phyloP scores from a whole-genome alignment of 2,888 invertebrate genomes.

The Eupithecia inturbata region DNA sequence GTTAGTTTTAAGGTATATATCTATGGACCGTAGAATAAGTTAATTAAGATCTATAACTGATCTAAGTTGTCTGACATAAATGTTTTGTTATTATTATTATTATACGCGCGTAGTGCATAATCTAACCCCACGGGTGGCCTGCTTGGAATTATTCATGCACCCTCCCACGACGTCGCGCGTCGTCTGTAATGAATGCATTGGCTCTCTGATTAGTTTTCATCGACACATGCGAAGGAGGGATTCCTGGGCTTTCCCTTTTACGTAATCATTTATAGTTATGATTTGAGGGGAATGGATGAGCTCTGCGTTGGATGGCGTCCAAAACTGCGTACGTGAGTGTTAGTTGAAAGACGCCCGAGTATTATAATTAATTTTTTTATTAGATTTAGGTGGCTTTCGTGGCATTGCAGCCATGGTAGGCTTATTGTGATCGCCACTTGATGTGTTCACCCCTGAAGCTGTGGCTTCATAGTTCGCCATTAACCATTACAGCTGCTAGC shows the following conservation, averaged over 20 bases:
- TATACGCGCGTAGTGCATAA: too few species aligned
- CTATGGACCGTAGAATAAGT: too few species aligned
- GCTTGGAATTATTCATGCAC: conserved; percentile 5
- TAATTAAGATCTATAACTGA: too few species aligned
- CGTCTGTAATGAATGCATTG: not conserved
- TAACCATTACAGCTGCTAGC: not conserved
- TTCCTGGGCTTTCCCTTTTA: conserved; percentile 17
- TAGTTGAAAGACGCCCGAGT: not conserved
- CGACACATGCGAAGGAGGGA: not conserved
- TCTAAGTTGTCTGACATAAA: too few species aligned
- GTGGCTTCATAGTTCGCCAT: not conserved
- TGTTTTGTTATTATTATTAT: too few species aligned
- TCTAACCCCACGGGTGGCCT: not conserved
- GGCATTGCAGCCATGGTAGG: not conserved
- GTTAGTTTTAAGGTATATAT: too few species aligned
- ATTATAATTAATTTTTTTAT: not conserved
- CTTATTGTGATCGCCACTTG: not conserved
- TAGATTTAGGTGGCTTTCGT: not conserved
- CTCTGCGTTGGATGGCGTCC: not conserved
- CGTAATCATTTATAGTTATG: conserved; percentile 2
- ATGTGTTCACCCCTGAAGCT: not conserved
- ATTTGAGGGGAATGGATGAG: not conserved
- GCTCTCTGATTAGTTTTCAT: not conserved
- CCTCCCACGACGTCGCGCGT: not conserved
- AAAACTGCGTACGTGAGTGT: not conserved